These are phyloP conservation scores for Trichomalopsis sarcophagae DNA, from an alignment of 1,140 invertebrate species.

Conservation along the genomic window DNA sequence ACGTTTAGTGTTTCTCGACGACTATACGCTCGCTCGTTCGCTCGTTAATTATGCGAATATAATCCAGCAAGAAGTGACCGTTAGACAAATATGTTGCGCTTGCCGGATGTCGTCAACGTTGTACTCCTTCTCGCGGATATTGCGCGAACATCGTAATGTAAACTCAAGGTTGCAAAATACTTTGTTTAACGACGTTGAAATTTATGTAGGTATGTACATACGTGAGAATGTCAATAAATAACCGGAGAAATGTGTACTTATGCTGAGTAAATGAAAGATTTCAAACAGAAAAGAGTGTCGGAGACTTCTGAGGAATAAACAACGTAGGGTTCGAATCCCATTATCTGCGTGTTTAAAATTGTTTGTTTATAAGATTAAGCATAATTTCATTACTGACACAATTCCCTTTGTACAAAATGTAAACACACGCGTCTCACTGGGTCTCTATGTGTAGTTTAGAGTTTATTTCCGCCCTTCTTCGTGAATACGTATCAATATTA, in stretches of 20 bases:
- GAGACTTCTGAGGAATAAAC: no score
- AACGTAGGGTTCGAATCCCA: no score
- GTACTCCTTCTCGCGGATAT: background rate
- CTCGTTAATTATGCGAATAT: conserved; percentile 41
- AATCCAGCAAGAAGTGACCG: conserved; percentile 5
- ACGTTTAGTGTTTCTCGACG: conserved; percentile 28
- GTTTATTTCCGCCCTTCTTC: no score
- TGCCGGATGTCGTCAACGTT: conserved; percentile 16
- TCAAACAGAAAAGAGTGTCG: no score
- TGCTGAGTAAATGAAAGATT: no score
- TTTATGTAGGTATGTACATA: background rate
- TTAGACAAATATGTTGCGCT: conserved; percentile 34
- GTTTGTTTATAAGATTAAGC: no score
- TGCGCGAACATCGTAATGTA: background rate
- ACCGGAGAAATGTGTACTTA: background rate
- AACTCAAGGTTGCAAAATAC: background rate
- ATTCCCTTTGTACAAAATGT: no score
- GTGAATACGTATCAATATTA: background rate
- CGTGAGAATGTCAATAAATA: background rate
- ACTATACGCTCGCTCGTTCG: background rate
- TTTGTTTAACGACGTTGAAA: background rate
- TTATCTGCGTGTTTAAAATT: no score
- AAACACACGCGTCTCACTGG: no score
- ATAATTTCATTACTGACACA: no score
- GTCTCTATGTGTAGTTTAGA: no score